These are phyloP conservation scores for Euwallacea fornicatus DNA, from an alignment of 1,140 invertebrate genomes.

Conservation along the genomic window DNA sequence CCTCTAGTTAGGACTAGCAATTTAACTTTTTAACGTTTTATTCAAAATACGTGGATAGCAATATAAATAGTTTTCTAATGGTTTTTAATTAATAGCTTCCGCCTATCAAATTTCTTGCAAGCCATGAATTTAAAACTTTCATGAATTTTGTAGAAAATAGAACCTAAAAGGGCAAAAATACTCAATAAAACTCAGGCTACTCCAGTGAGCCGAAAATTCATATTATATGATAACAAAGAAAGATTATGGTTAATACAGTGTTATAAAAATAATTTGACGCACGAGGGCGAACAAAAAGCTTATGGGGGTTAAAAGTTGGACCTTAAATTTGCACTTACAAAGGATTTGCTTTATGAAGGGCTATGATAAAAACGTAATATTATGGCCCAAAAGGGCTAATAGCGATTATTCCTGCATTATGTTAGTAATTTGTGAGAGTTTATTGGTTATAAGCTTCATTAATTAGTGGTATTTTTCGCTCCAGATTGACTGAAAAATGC, in stretches of 20 bases:
- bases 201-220: too few species aligned
- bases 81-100: too few species aligned
- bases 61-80: too few species aligned
- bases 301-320: neutral
- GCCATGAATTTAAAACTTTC: too few species aligned
- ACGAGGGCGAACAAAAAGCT: neutral
- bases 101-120: too few species aligned
- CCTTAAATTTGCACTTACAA: conserved; percentile 4
- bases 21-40: too few species aligned
- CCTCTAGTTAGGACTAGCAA: too few species aligned
- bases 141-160: too few species aligned
- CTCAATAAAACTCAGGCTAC: too few species aligned
- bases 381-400: neutral
- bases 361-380: neutral
- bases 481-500: neutral
- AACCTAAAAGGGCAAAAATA: too few species aligned
- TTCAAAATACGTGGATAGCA: too few species aligned
- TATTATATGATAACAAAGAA: neutral
- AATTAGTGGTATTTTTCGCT: neutral
- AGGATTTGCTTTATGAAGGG: neutral
- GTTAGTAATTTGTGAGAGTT: neutral
- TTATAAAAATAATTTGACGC: conserved; percentile 4
- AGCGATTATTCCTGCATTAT: neutral
- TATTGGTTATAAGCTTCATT: neutral
- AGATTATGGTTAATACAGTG: neutral